phyloP scores from a whole-genome alignment of 2,888 invertebrate species.

The Sphaerophoria taeniata region DNA sequence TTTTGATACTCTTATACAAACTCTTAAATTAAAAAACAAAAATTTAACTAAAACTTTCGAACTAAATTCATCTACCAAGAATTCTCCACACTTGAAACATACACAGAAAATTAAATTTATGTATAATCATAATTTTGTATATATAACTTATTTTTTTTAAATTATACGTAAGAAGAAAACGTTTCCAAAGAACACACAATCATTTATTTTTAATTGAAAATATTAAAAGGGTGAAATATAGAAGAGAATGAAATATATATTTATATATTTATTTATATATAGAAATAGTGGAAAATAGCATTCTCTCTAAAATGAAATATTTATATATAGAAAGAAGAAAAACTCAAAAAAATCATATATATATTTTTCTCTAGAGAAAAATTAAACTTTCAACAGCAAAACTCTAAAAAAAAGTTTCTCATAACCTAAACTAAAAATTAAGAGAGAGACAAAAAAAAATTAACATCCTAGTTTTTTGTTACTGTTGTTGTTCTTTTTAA shows the following conservation, averaged over 20 bases:
- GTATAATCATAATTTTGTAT: slow-evolving; percentile 22
- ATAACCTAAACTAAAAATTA: slow-evolving; percentile 52
- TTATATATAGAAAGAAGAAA: slow-evolving; percentile 36
- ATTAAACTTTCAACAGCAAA: slow-evolving; percentile 60
- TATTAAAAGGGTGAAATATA: slow-evolving; percentile 71
- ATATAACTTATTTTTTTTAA: slow-evolving; percentile 2
- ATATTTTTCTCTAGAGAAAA: slow-evolving; percentile 56
- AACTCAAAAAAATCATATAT: slow-evolving; percentile 42
- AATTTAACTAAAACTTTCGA: slow-evolving; percentile 23
- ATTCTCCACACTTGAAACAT: slow-evolving; percentile 70
- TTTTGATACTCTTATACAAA: slow-evolving; percentile 46
- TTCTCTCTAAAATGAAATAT: slow-evolving; percentile 71
- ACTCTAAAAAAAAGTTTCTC: slow-evolving; percentile 56
- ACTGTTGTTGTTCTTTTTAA: slow-evolving; percentile 7
- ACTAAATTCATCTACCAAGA: slow-evolving; percentile 63
- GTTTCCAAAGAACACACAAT: slow-evolving; percentile 74
- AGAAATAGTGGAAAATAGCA: slow-evolving; percentile 73
- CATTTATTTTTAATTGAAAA: slow-evolving; percentile 56
- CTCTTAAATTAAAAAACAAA: slow-evolving; percentile 25
- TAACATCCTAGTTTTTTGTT: slow-evolving; percentile 52
- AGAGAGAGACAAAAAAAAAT: slow-evolving; percentile 17
- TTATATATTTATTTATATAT: slow-evolving; percentile 53
- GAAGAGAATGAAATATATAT: slow-evolving; percentile 71
- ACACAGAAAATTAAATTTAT: slow-evolving; percentile 66
- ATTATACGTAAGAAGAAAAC: slow-evolving; percentile 63